A percentile compares a stretch with the other conserved stretches of the same genome.
These are phyloP conservation scores for cat (Felis catus) DNA, from an alignment of 2,113 vertebrate species.

Conservation along the genomic window F.catus_Fca126_mat1.0 CM031411.1:60832001-60832500, in stretches of 20 bases:
- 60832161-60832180: neutral
- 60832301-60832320: neutral
- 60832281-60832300: neutral
- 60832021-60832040: too few species aligned
- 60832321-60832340: neutral
- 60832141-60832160: neutral
- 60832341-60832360: neutral
- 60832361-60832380: neutral
- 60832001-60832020: too few species aligned
- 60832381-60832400: conserved; percentile 1
- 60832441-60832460: neutral
- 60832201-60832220: neutral
- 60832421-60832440: neutral
- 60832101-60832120: too few species aligned
- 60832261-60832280: neutral
- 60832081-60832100: too few species aligned
- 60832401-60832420: neutral
- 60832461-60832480: neutral
- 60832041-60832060: too few species aligned
- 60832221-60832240: neutral
- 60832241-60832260: neutral
- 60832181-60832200: neutral
- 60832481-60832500: neutral
- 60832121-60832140: too few species aligned
- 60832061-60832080: too few species aligned